Evolutionary conservation across 1,140 invertebrate genomes (phyloP).

Genomic region (Radopholus similis): DNA sequence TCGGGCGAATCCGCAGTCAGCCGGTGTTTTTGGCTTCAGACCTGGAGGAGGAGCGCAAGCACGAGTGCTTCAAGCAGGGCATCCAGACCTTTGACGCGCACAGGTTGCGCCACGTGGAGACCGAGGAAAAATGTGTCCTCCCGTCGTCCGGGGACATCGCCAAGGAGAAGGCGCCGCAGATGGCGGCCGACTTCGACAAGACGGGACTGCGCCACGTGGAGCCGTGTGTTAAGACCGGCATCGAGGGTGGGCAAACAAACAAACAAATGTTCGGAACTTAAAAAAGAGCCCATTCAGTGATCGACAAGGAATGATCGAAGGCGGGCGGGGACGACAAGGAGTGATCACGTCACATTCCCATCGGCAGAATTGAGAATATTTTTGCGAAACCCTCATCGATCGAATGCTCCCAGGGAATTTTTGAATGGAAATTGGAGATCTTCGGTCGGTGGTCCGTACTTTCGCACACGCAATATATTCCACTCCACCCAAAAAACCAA

Average conservation of each 20-base stretch:
- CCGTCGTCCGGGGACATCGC: conserved; percentile 27
- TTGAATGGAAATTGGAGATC: too few species aligned
- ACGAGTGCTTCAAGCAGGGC: conserved; percentile 29
- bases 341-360: too few species aligned
- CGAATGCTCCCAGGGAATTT: too few species aligned
- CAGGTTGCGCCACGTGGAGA: conserved; percentile 26
- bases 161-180: conserved; percentile 29
- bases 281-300: too few species aligned
- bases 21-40: conserved; percentile 20
- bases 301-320: too few species aligned
- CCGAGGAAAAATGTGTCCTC: conserved; percentile 25
- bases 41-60: conserved; percentile 25
- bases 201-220: conserved; percentile 27
- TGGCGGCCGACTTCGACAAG: conserved; percentile 33
- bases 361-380: too few species aligned
- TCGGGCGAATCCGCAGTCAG: not conserved
- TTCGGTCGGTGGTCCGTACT: too few species aligned
- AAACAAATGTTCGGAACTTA: too few species aligned
- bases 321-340: too few species aligned
- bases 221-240: conserved; percentile 24
- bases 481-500: too few species aligned
- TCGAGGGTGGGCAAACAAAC: conserved; percentile 17
- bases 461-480: too few species aligned
- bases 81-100: conserved; percentile 27
- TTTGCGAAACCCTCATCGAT: too few species aligned